Evolutionary conservation across 2,888 invertebrate genomes (phyloP).

Genomic region (Caenorhabditis sp.): DNA sequence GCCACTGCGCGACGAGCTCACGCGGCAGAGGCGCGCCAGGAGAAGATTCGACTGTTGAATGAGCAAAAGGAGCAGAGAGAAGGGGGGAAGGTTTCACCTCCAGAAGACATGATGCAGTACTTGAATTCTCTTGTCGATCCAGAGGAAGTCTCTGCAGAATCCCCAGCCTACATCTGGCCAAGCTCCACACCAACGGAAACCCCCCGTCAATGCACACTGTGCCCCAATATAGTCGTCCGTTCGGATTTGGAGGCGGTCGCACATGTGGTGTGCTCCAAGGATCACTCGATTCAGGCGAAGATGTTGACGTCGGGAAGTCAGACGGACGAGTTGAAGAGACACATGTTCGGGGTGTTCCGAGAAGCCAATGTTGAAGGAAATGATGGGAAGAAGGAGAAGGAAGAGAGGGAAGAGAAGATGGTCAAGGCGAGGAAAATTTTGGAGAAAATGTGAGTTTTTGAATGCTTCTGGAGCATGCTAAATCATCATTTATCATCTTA

Average conservation of each 20-base stretch:
- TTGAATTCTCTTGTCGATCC: conserved; percentile 16
- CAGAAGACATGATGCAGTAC: conserved; percentile 33
- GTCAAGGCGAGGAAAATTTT: conserved; percentile 24
- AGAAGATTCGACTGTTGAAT: conserved; percentile 28
- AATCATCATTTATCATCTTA: not conserved
- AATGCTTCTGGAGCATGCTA: not conserved
- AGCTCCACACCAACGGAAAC: not conserved
- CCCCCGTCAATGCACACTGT: conserved; percentile 31
- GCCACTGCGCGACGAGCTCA: conserved; percentile 91
- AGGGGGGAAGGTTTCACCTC: not conserved
- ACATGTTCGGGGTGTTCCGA: conserved; percentile 28
- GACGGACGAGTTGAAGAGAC: conserved; percentile 42
- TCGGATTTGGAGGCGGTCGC: conserved; percentile 45
- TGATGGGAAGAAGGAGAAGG: not conserved
- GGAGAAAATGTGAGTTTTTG: conserved; percentile 33
- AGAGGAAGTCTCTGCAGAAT: not conserved
- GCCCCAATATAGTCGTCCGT: conserved; percentile 9
- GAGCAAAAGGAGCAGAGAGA: conserved; percentile 37
- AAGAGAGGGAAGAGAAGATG: conserved; percentile 3
- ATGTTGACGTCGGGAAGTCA: conserved; percentile 43
- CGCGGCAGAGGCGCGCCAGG: too few relatives aligned
- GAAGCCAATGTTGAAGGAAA: not conserved
- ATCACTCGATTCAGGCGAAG: conserved; percentile 43
- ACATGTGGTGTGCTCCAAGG: conserved; percentile 49
- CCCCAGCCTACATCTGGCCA: conserved; percentile 21